Percentiles rank a stretch among this genome's conserved stretches.
Evolutionary conservation across 2,113 vertebrate species (phyloP).

Genomic region (Muntiacus muntjak): DNA sequence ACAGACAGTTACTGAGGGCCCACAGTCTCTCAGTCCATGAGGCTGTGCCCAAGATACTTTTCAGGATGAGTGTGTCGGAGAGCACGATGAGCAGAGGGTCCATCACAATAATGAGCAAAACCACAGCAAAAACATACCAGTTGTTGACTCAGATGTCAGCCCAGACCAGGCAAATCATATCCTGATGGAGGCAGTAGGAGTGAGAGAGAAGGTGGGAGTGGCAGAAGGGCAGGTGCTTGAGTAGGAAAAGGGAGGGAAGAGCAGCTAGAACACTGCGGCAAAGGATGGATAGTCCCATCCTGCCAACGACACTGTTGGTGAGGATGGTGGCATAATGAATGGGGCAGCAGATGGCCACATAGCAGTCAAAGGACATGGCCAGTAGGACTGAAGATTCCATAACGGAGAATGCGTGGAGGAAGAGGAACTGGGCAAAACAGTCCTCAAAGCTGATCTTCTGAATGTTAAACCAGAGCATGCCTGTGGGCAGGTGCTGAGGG

Average conservation of each 20-base stretch:
- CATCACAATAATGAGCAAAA: slow-evolving; percentile 46
- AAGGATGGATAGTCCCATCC: slow-evolving; percentile 33
- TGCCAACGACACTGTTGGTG: slow-evolving; percentile 20
- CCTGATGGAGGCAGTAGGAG: slow-evolving; percentile 66
- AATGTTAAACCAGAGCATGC: slow-evolving; percentile 57
- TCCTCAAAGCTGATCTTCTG: slow-evolving; percentile 20
- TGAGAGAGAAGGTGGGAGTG: slow-evolving; percentile 43
- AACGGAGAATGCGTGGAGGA: slow-evolving; percentile 46
- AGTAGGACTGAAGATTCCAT: slow-evolving; percentile 63
- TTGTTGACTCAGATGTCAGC: not conserved
- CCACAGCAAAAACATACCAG: slow-evolving; percentile 29
- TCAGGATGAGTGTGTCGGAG: slow-evolving; percentile 36
- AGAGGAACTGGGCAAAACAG: slow-evolving; percentile 20
- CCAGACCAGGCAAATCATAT: slow-evolving; percentile 32
- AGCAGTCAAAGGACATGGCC: slow-evolving; percentile 68
- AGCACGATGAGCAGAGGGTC: slow-evolving; percentile 65
- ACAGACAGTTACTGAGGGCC: slow-evolving; percentile 54
- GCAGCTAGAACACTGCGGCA: slow-evolving; percentile 37
- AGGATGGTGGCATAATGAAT: slow-evolving; percentile 60
- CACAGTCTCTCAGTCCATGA: not conserved
- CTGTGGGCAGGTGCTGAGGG: slow-evolving; percentile 58
- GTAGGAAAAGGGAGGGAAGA: slow-evolving; percentile 55
- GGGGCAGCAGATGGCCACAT: slow-evolving; percentile 70
- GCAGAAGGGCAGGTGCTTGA: slow-evolving; percentile 60
- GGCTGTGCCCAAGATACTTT: slow-evolving; percentile 13